phyloP scores from a whole-genome alignment of 2,888 invertebrate genomes.

The Galeopsomyia nigrocyanea region DNA sequence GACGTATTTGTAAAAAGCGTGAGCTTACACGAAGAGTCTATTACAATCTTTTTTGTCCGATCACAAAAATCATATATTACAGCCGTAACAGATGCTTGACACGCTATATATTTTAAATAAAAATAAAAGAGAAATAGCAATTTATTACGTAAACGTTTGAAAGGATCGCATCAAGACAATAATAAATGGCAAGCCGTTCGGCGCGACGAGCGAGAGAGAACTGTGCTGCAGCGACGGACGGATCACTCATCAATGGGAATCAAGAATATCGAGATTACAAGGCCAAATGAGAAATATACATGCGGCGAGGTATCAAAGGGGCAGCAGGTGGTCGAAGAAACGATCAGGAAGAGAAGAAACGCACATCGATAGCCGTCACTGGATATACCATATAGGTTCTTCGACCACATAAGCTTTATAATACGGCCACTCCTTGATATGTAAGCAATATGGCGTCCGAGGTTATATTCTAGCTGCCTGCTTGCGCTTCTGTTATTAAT shows the following conservation, averaged over 20 bases:
- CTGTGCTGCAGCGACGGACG: conserved; percentile 21
- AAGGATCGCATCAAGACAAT: not conserved
- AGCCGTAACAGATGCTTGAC: too few relatives aligned
- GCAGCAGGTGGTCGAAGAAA: conserved; percentile 67
- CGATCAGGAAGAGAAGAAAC: conserved; percentile 22
- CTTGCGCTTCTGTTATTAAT: conserved; percentile 58
- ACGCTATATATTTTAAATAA: too few relatives aligned
- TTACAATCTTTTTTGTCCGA: too few relatives aligned
- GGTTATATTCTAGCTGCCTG: conserved; percentile 42
- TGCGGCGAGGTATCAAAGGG: conserved; percentile 66
- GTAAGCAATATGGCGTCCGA: not conserved
- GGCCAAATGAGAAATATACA: conserved; percentile 66
- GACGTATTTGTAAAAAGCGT: too few relatives aligned
- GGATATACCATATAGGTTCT: conserved; percentile 51
- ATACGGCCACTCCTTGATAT: conserved; percentile 52
- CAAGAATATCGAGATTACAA: conserved; percentile 62
- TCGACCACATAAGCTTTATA: conserved; percentile 28
- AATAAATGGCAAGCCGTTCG: conserved; percentile 27
- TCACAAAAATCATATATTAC: too few relatives aligned
- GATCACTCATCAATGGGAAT: conserved; percentile 45
- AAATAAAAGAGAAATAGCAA: not conserved
- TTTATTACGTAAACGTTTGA: conserved; percentile 3
- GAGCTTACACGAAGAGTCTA: too few relatives aligned
- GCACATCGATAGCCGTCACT: conserved; percentile 49
- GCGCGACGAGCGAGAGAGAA: conserved; percentile 24